Conservation (phyloP, 2,113 vertebrate genomes). For the Oceanites oceanicus region DNA sequence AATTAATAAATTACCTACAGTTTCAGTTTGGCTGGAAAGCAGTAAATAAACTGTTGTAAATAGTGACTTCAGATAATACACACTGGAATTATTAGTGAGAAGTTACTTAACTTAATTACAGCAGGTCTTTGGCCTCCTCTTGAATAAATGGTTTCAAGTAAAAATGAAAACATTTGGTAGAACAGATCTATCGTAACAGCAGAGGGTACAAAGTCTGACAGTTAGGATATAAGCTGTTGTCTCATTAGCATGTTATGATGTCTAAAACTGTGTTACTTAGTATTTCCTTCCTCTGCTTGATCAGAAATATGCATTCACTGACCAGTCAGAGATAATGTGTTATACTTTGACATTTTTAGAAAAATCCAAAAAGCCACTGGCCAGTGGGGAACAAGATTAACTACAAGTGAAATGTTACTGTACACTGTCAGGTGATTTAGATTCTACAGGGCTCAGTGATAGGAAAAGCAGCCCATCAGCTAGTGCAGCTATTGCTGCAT, state of each 20-base stretch:
- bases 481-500: background rate
- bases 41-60: slow-evolving; percentile 15
- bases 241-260: background rate
- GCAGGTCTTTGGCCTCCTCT: slow-evolving; percentile 68
- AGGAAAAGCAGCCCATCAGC: background rate
- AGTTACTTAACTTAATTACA: slow-evolving; percentile 1
- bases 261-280: background rate
- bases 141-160: slow-evolving; percentile 45
- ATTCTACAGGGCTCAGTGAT: background rate
- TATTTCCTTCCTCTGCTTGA: background rate
- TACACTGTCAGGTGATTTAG: background rate
- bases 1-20: slow-evolving; percentile 48
- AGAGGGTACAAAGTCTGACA: background rate
- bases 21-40: slow-evolving; percentile 35
- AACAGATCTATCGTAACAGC: background rate
- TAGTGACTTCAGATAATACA: background rate
- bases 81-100: background rate
- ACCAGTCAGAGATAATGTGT: background rate
- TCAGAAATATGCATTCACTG: background rate
- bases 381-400: background rate
- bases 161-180: slow-evolving; percentile 32
- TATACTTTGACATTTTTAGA: background rate
- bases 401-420: background rate
- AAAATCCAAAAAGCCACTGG: background rate
- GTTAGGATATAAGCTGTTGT: background rate